Base-by-base conservation (phyloP, 2,113 vertebrate genomes). In the Oophaga pumilio region DNA sequence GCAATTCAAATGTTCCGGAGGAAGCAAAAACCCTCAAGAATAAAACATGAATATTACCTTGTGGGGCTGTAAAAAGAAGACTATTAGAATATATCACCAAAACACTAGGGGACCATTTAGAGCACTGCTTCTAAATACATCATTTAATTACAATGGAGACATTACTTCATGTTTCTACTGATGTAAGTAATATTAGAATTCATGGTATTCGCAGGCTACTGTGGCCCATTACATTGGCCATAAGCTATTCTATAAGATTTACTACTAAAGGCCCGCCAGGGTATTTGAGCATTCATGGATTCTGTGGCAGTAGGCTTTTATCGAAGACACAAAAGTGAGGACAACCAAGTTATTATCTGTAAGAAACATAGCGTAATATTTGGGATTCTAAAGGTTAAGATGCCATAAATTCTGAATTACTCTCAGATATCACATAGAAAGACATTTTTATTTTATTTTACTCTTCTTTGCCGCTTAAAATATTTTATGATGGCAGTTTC, bases 161-260 rank as follows among this genome's bases (percentile, higher is more conserved):
- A 97, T 98, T 97, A 98, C 97, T 97, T 98, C 96, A 98, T 97
- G 97, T 97, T 97, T 97, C 97, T 97, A 97, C 96, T 98, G 97
- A 98, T 98, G 96, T 98, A 97, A 98, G 97, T 97, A 97, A 97
- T 97, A 97, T 97, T 97, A 97, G 97, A 97, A 98, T 98, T 98
- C 97, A 98, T 97, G 97, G 97, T 97, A 97, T 97, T 98, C 96
- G 96, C 96, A 97, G 96, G 96, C 96, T 97, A 97, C 96, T 95
- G 95, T 96, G 96, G 95, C 95, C 96, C 95, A 96, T 98, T 97
- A 96, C 97, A 97, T 97, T 97, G 95, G 95, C 95, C 95, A 96
- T 97, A 96, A 97, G 96, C 96, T 96, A 95, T 96, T 95, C 94
- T 96, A 96, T 96, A 96, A 97, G 96, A 98, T 97, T 98, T 97